These are phyloP conservation scores for Folsomia manolachei DNA, from an alignment of 2,888 invertebrate species.

Conservation along the genomic window DNA sequence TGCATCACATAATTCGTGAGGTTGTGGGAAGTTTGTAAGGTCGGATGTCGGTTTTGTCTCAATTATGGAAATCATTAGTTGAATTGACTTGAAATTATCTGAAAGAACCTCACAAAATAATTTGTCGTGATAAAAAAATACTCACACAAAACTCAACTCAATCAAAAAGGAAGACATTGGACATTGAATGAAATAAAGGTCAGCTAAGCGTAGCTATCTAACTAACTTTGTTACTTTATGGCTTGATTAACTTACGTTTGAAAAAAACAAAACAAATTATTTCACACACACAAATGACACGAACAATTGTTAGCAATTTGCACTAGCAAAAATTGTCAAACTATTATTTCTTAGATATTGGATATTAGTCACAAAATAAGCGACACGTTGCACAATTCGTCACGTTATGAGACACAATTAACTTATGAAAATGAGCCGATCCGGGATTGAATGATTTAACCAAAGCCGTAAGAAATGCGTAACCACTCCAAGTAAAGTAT, in stretches of 20 bases:
- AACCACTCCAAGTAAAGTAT: too few relatives aligned
- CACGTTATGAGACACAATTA: too few relatives aligned
- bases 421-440: too few relatives aligned
- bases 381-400: too few relatives aligned
- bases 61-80: conserved; percentile 10
- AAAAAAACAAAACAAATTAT: not conserved
- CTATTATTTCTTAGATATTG: too few relatives aligned
- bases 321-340: too few relatives aligned
- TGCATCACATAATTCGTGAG: too few relatives aligned
- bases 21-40: not conserved
- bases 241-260: not conserved
- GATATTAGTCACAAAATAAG: too few relatives aligned
- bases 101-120: not conserved
- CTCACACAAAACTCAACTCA: not conserved
- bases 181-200: not conserved
- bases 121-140: not conserved
- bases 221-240: not conserved
- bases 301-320: too few relatives aligned
- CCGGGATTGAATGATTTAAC: too few relatives aligned
- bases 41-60: conserved; percentile 8
- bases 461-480: too few relatives aligned
- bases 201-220: too few relatives aligned
- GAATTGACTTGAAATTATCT: not conserved
- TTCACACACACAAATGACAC: not conserved
- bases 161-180: not conserved